Conservation (phyloP, 2,888 invertebrate genomes). For the Coenonympha glycerion region DNA sequence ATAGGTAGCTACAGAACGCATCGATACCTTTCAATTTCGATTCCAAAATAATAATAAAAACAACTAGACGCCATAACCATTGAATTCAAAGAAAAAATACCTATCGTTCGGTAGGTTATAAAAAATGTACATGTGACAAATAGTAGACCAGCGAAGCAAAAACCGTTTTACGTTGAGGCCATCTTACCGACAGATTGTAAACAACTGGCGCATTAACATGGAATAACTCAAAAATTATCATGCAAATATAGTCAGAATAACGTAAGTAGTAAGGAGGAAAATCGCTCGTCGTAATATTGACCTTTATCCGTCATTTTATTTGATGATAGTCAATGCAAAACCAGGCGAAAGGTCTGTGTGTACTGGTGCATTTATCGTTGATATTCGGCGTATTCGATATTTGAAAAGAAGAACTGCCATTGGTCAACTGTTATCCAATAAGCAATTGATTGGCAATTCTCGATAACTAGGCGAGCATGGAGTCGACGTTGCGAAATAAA, state of each 20-base stretch:
- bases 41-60: constrained; percentile 12
- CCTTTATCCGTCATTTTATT: constrained; percentile 4
- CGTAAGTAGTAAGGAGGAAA: neutral
- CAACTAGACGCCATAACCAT: constrained; percentile 16
- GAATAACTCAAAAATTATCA: neutral
- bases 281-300: constrained; percentile 6
- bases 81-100: constrained; percentile 16
- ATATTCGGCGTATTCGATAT: constrained; percentile 26
- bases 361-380: constrained; percentile 22
- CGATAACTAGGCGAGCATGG: constrained; percentile 39
- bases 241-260: constrained; percentile 5
- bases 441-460: constrained; percentile 47
- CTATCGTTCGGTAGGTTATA: constrained; percentile 7
- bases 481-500: constrained; percentile 36
- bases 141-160: constrained; percentile 2
- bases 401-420: constrained; percentile 37
- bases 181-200: constrained; percentile 11
- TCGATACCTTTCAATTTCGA: constrained; percentile 14
- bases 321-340: constrained; percentile 2
- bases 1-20: neutral
- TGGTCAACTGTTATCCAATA: constrained; percentile 57
- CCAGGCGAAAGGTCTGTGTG: constrained; percentile 13
- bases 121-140: constrained; percentile 10
- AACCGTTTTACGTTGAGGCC: constrained; percentile 3
- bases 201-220: neutral